Evolutionary conservation across 2,888 invertebrate genomes (phyloP).

Genomic region (Drosophila fulvimacula): DNA sequence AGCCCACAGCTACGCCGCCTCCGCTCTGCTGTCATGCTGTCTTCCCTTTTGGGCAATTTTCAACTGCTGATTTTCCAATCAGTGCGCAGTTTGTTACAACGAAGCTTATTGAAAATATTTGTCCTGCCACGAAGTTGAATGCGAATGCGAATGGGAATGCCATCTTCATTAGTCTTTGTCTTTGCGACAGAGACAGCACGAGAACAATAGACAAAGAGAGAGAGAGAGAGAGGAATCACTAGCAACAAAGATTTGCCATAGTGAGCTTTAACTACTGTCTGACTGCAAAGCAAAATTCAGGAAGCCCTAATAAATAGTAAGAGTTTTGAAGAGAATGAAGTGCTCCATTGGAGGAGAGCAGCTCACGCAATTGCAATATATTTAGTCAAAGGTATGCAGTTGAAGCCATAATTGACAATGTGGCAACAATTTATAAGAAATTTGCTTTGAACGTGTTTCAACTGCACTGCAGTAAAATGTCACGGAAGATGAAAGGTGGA

Average conservation of each 20-base stretch:
- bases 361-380: neutral
- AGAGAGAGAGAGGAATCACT: neutral
- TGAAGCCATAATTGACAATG: neutral
- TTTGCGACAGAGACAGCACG: constrained; percentile 33
- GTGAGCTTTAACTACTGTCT: constrained; percentile 45
- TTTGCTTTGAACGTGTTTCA: neutral
- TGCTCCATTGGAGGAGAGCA: neutral
- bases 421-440: neutral
- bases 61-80: constrained; percentile 75
- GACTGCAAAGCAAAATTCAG: constrained; percentile 7
- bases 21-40: constrained; percentile 5
- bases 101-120: constrained; percentile 75
- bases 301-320: neutral
- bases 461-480: neutral
- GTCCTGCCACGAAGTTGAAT: constrained; percentile 50
- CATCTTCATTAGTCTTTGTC: constrained; percentile 73
- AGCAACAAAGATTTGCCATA: constrained; percentile 40
- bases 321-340: neutral
- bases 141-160: constrained; percentile 46
- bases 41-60: constrained; percentile 55
- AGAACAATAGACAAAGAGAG: neutral
- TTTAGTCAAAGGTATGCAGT: neutral
- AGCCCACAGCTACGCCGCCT: neutral
- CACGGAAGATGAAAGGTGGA: neutral
- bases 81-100: constrained; percentile 73